phyloP scores from a whole-genome alignment of 2,797 vertebrate genomes.

The Choloepus didactylus region DNA sequence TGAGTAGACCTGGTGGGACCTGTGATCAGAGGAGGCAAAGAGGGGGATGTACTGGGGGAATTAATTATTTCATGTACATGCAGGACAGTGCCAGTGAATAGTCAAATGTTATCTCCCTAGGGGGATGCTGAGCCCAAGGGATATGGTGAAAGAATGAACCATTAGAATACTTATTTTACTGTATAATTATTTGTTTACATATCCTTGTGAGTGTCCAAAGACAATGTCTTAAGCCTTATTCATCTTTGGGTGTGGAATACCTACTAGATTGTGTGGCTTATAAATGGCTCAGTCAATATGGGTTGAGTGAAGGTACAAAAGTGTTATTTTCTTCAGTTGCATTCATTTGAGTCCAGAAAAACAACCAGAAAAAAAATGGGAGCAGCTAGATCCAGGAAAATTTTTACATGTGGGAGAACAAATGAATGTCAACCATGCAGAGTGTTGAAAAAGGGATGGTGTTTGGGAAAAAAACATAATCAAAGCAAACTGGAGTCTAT shows the following conservation, averaged over 20 bases:
- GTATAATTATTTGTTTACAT: background rate
- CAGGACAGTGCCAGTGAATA: background rate
- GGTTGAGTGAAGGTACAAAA: background rate
- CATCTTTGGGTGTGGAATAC: slow-evolving; percentile 21
- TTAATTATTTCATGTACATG: background rate
- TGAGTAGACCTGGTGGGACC: background rate
- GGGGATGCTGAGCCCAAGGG: background rate
- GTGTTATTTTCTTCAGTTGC: background rate
- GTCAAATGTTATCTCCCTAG: background rate
- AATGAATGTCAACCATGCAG: no score
- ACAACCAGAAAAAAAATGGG: background rate
- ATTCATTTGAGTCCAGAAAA: background rate
- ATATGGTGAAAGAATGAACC: background rate
- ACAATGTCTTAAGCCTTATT: background rate
- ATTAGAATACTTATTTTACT: background rate
- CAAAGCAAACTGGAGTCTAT: no score
- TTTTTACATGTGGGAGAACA: no score
- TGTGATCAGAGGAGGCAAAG: background rate
- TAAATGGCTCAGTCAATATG: slow-evolving; percentile 11
- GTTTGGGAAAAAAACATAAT: no score
- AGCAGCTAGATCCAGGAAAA: background rate
- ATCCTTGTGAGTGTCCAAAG: slow-evolving; percentile 27
- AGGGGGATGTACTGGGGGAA: background rate
- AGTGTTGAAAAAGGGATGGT: no score
- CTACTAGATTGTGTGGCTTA: background rate